phyloP scores from a whole-genome alignment of 2,888 invertebrate species.

The Eupithecia vulgata region DNA sequence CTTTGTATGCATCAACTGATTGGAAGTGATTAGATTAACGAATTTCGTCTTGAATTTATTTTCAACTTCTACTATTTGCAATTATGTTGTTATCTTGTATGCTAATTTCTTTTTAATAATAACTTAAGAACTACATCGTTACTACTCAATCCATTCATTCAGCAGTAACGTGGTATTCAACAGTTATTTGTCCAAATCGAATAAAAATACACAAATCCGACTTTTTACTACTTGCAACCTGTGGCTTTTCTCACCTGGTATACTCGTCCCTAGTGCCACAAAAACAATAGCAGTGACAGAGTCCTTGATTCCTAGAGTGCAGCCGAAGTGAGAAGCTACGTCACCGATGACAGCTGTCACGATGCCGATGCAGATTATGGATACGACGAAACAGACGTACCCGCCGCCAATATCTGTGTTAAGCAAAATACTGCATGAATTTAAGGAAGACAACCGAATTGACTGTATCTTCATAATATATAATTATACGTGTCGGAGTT shows the following conservation, averaged over 20 bases:
- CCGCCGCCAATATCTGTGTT: slow-evolving; percentile 94
- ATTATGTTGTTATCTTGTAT: too few species aligned
- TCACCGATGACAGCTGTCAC: slow-evolving; percentile 99
- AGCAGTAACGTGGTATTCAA: too few species aligned
- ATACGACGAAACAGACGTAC: slow-evolving; percentile 96
- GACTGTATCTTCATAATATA: not conserved
- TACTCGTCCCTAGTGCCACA: slow-evolving; percentile 98
- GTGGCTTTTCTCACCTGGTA: slow-evolving; percentile 92
- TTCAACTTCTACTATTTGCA: not conserved
- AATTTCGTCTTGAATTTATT: not conserved
- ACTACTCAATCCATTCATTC: too few species aligned
- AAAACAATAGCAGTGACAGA: slow-evolving; percentile 98
- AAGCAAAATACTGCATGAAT: not conserved
- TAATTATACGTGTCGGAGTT: too few species aligned
- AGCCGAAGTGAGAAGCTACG: slow-evolving; percentile 98
- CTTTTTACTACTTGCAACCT: not conserved
- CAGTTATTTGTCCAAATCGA: too few species aligned
- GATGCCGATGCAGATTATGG: slow-evolving; percentile 95
- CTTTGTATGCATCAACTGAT: not conserved
- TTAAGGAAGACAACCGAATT: too few species aligned
- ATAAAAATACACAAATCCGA: not conserved
- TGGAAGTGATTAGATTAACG: not conserved
- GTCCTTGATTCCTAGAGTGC: slow-evolving; percentile 97
- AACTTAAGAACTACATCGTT: too few species aligned
- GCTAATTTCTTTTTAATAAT: too few species aligned